These are phyloP conservation scores for Drosophila neocordata DNA, from an alignment of 1,140 invertebrate species.

Conservation along the genomic window DNA sequence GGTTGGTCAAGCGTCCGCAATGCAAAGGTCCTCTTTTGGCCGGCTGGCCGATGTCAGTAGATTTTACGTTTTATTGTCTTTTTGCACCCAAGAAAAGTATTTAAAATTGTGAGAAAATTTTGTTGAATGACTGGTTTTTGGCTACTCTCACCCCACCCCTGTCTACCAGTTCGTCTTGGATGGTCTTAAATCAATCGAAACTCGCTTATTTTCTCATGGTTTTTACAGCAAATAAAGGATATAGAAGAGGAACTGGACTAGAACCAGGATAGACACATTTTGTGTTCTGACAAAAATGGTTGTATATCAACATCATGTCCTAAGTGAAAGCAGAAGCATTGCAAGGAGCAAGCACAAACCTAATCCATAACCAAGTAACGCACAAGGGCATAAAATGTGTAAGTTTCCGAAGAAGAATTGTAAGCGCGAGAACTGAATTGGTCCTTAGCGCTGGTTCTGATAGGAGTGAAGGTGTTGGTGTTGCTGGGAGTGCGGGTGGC, in stretches of 20 bases:
- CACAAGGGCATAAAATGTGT: slow-evolving; percentile 3
- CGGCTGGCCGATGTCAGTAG: slow-evolving; percentile 14
- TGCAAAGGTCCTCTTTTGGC: not conserved
- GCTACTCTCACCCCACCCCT: not conserved
- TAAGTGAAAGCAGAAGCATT: not conserved
- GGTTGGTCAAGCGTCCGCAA: slow-evolving; percentile 48
- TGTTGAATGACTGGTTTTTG: slow-evolving; percentile 56
- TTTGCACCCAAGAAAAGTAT: slow-evolving; percentile 52
- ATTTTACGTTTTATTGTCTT: slow-evolving; percentile 44
- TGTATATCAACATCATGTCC: slow-evolving; percentile 2
- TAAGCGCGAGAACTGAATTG: slow-evolving; percentile 15
- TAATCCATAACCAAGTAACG: not conserved
- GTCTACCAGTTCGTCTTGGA: not conserved
- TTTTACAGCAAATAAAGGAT: not conserved
- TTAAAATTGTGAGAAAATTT: slow-evolving; percentile 52
- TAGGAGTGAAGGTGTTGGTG: slow-evolving; percentile 1
- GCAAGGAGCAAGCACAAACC: not conserved
- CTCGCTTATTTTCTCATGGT: slow-evolving; percentile 39
- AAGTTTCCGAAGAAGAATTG: slow-evolving; percentile 18
- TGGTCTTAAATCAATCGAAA: slow-evolving; percentile 28
- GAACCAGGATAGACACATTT: not conserved
- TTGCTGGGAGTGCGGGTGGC: not conserved
- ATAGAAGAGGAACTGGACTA: not conserved
- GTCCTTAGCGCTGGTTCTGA: not conserved
- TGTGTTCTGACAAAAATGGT: not conserved